phyloP scores from a whole-genome alignment of 2,888 invertebrate species.

The Leptinotarsa haldemani region DNA sequence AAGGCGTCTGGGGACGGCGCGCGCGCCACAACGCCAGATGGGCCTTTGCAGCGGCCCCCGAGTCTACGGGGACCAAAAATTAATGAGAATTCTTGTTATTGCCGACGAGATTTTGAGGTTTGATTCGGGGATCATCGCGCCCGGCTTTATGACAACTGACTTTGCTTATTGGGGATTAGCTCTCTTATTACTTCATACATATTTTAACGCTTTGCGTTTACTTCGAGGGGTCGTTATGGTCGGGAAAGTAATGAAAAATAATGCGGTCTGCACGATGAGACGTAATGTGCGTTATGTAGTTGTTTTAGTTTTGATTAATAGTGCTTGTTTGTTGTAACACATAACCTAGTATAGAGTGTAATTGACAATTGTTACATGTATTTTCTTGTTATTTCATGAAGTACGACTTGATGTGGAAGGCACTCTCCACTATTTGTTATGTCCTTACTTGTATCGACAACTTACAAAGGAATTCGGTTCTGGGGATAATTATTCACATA shows the following conservation, averaged over 20 bases:
- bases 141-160: slow-evolving; percentile 36
- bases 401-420: too few relatives aligned
- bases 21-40: slow-evolving; percentile 50
- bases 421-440: too few relatives aligned
- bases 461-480: too few relatives aligned
- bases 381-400: too few relatives aligned
- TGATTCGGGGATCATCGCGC: slow-evolving; percentile 56
- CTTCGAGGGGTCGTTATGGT: slow-evolving; percentile 32
- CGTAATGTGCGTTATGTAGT: slow-evolving; percentile 1
- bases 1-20: slow-evolving; percentile 49
- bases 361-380: too few relatives aligned
- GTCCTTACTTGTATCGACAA: too few relatives aligned
- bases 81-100: slow-evolving; percentile 63
- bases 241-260: slow-evolving; percentile 32
- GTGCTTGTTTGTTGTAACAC: too few relatives aligned
- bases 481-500: too few relatives aligned
- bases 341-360: too few relatives aligned
- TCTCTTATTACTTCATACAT: slow-evolving; percentile 44
- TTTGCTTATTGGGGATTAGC: slow-evolving; percentile 43
- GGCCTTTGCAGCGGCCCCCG: slow-evolving; percentile 49
- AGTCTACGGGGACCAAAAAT: slow-evolving; percentile 54
- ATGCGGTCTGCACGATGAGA: slow-evolving; percentile 4
- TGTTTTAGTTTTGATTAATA: background rate
- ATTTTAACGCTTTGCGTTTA: slow-evolving; percentile 35
- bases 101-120: slow-evolving; percentile 56